These are phyloP conservation scores for Cyclophora punctaria DNA, from an alignment of 2,888 invertebrate species.

Conservation along the genomic window DNA sequence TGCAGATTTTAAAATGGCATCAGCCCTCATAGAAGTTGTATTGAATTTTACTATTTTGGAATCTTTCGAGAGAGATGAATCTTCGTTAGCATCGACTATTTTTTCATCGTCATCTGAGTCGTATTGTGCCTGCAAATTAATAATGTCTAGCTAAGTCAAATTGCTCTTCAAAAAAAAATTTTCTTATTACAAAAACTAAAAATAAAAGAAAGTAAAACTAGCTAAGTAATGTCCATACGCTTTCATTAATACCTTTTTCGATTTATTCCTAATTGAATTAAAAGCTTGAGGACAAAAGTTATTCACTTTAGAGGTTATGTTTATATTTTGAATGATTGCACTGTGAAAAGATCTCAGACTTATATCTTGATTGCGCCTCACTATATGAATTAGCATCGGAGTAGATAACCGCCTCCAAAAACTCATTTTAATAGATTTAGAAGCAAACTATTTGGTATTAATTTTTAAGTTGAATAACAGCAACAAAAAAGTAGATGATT, in stretches of 20 bases:
- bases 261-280: constrained; percentile 39
- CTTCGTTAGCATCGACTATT: constrained; percentile 55
- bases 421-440: constrained; percentile 19
- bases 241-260: constrained; percentile 45
- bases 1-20: constrained; percentile 80
- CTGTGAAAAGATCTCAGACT: constrained; percentile 18
- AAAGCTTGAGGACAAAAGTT: constrained; percentile 16
- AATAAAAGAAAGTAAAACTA: no score
- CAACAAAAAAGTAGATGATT: no score
- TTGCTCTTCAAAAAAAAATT: no score
- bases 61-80: constrained; percentile 71
- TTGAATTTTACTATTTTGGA: constrained; percentile 79
- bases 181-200: no score
- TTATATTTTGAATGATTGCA: constrained; percentile 27
- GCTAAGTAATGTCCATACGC: no score
- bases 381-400: constrained; percentile 12
- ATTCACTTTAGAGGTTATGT: constrained; percentile 33
- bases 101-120: constrained; percentile 73
- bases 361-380: constrained; percentile 17
- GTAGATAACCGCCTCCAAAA: constrained; percentile 26
- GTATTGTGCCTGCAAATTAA: constrained; percentile 38
- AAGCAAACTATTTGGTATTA: no score
- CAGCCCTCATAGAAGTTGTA: constrained; percentile 80
- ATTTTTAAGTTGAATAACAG: no score
- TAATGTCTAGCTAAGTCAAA: no score